Conservation (phyloP, 1,140 invertebrate genomes). For the Cyrtorhinus lividipennis region DNA sequence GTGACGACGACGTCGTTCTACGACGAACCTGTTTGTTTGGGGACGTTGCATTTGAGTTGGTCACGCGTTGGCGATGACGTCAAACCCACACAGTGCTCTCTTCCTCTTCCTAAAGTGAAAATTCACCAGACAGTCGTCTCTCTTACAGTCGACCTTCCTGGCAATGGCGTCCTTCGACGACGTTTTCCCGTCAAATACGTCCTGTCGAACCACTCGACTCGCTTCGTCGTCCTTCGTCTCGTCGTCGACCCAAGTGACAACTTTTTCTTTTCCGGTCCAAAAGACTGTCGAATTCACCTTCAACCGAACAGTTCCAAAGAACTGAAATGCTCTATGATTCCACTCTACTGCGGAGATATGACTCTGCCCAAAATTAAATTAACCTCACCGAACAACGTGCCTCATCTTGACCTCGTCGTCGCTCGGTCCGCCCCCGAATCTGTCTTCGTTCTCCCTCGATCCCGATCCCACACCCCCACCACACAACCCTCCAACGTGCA, state of each 20-base stretch:
- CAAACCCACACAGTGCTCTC: not conserved
- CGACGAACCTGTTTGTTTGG: no score
- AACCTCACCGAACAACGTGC: not conserved
- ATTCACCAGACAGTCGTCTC: not conserved
- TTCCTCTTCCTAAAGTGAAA: constrained; percentile 2
- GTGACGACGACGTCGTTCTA: not conserved
- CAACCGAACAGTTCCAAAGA: constrained; percentile 10
- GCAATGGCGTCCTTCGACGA: not conserved
- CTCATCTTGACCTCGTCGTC: not conserved
- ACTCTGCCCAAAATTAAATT: constrained; percentile 9
- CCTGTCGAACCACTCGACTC: constrained; percentile 3
- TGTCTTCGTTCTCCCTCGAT: not conserved
- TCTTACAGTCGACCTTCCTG: not conserved
- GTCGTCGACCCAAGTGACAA: constrained; percentile 4
- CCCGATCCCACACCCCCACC: not conserved
- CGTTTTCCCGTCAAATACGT: constrained; percentile 2
- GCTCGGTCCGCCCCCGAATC: not conserved
- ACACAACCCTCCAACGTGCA: not conserved
- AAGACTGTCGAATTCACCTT: constrained; percentile 3
- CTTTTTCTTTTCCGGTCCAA: constrained; percentile 12
- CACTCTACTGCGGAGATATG: constrained; percentile 10
- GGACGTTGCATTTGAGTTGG: not conserved
- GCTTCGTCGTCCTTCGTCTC: not conserved
- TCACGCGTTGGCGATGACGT: not conserved
- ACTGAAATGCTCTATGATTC: not conserved